These are phyloP conservation scores for Papilio xuthus DNA, from an alignment of 1,140 invertebrate species.

Conservation along the genomic window DNA sequence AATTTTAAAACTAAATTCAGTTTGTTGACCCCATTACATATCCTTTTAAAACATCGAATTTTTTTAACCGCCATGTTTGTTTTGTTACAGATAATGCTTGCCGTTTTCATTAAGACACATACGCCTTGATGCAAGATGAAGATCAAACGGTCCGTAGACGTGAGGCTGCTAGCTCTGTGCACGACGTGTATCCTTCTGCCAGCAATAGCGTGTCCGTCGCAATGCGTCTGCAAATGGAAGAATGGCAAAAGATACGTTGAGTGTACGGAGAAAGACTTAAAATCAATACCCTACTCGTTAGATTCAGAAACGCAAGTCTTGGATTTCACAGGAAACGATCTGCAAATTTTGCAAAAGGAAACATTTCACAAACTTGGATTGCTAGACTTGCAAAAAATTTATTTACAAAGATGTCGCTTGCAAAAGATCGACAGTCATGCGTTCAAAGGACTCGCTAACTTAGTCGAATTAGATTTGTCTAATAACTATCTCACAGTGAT, in stretches of 20 bases:
- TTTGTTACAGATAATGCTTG: constrained; percentile 78
- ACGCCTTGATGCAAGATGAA: constrained; percentile 76
- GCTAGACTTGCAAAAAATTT: constrained; percentile 94
- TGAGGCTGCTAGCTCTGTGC: constrained; percentile 74
- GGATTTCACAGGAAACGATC: constrained; percentile 91
- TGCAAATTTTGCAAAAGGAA: constrained; percentile 88
- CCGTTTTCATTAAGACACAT: constrained; percentile 51
- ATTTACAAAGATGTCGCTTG: constrained; percentile 88
- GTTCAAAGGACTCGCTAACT: constrained; percentile 91
- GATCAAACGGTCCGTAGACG: constrained; percentile 65
- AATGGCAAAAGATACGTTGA: constrained; percentile 95
- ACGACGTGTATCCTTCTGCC: constrained; percentile 70
- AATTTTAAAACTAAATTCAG: not conserved
- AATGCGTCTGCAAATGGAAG: constrained; percentile 95
- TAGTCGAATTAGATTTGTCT: constrained; percentile 94
- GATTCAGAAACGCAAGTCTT: constrained; percentile 94
- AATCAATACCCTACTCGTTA: constrained; percentile 89
- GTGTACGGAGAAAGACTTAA: constrained; percentile 89
- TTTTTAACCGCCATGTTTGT: constrained; percentile 55
- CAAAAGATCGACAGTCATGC: constrained; percentile 89
- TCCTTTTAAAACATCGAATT: constrained; percentile 40
- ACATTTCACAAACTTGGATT: constrained; percentile 89
- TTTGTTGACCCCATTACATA: too few relatives aligned
- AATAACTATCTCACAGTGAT: constrained; percentile 89
- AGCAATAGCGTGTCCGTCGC: constrained; percentile 85